A percentile compares a stretch with the other conserved stretches of the same genome.
Conservation (phyloP, 2,888 invertebrate species). For the Suillia variegata region DNA sequence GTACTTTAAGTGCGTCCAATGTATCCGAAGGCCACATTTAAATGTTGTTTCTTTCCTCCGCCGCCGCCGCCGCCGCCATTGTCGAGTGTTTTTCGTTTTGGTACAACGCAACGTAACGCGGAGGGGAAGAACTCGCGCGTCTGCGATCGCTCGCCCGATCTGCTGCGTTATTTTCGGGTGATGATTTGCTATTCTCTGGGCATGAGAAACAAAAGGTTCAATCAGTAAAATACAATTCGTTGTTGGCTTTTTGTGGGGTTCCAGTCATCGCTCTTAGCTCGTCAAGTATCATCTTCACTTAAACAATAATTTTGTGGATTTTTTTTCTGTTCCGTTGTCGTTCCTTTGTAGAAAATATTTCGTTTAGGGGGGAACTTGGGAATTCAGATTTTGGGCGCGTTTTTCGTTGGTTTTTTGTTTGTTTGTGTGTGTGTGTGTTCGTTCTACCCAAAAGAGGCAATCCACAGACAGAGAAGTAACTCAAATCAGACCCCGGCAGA, state of each 20-base stretch:
- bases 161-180: constrained; percentile 28
- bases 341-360: not conserved
- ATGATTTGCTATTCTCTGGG: constrained; percentile 40
- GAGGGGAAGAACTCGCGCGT: not conserved
- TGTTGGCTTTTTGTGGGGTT: too few relatives aligned
- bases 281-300: too few relatives aligned
- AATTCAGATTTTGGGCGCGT: not conserved
- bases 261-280: too few relatives aligned
- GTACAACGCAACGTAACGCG: too few relatives aligned
- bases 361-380: not conserved
- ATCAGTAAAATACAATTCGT: not conserved
- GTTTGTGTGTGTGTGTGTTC: too few relatives aligned
- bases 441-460: not conserved
- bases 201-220: constrained; percentile 10
- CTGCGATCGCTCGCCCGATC: not conserved
- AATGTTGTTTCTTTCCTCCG: constrained; percentile 3
- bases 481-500: not conserved
- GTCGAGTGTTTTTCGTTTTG: too few relatives aligned
- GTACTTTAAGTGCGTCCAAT: constrained; percentile 2
- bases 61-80: too few relatives aligned
- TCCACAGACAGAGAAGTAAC: not conserved
- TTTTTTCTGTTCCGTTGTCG: not conserved
- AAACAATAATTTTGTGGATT: too few relatives aligned
- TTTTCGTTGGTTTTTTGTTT: not conserved
- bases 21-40: constrained; percentile 2